Evolutionary conservation across 2,888 invertebrate genomes (phyloP).

Genomic region (Heteropelma amictum): DNA sequence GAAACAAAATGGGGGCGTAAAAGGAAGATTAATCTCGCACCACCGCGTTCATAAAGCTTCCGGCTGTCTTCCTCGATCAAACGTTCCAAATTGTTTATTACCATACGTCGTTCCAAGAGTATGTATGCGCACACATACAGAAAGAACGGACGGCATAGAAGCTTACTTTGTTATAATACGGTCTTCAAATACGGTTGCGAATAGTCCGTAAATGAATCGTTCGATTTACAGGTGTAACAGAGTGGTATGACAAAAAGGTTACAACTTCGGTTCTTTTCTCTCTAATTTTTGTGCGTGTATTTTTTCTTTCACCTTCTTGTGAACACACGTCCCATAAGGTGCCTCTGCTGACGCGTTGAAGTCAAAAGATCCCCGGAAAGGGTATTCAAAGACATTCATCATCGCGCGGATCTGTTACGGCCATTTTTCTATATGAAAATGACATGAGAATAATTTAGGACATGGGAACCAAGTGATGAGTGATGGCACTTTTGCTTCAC

Average conservation of each 20-base stretch:
- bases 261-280: background rate
- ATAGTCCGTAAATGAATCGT: conserved; percentile 21
- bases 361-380: conserved; percentile 6
- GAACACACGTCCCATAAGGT: conserved; percentile 3
- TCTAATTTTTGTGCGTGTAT: background rate
- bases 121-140: background rate
- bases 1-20: background rate
- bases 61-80: conserved; percentile 25
- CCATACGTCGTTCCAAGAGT: background rate
- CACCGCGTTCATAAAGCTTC: conserved; percentile 15
- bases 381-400: conserved; percentile 39
- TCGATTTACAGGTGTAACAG: conserved; percentile 38
- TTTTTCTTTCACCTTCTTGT: conserved; percentile 20
- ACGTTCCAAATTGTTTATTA: conserved; percentile 32
- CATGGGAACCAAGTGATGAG: conserved; percentile 49
- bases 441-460: conserved; percentile 44
- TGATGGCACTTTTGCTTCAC: conserved; percentile 13
- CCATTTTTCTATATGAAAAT: conserved; percentile 21
- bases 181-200: background rate
- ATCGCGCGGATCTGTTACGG: conserved; percentile 17
- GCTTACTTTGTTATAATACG: background rate
- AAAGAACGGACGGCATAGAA: no score
- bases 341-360: conserved; percentile 25
- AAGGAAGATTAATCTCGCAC: conserved; percentile 8
- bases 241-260: background rate